Base-by-base conservation (phyloP, 2,797 vertebrate genomes). In the Champsocephalus gunnari region DNA sequence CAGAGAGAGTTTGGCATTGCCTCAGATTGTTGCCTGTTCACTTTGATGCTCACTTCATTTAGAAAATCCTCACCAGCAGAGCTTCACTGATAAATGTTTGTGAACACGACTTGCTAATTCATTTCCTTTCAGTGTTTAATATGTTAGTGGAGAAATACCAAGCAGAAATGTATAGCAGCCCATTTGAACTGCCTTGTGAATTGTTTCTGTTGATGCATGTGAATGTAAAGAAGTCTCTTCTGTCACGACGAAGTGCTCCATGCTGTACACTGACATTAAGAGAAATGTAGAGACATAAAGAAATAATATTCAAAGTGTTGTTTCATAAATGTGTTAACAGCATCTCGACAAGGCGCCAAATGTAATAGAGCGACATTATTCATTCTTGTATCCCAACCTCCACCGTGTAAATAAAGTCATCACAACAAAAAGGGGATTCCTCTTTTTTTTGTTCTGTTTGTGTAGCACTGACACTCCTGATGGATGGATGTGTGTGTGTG, bases 351-450 rank as follows among this genome's bases (percentile, higher is more conserved):
- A 84, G 74, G 49, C 14, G 19, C 67, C 73, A 73, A 67, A 71
- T 78, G 77, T 87, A 80, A 75, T 54, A 3, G 3, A 60, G 55
- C 12, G 0, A 59, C 77, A 63, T 87, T 75, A 82, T 43, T 88
- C 84, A 74, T 78, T 71, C 77, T 77, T 77, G 80, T 88, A 47
- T 70, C 64, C 28, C 43, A 44, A 53, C 82, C 68, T 68, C 80
- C 56, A 12, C 38, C 19, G 1, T 61, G 89, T 91, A 89, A 93
- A 93, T 93, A 94, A 93, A 94, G 84, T 71, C 78, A 62, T 77
- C 71, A 70, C 73, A 59, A 85, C 83, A 76, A 85, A 84, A 86
- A 87, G 73, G 66, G 66, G 71, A 89, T 90, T 88, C 81, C 81
- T 86, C 51, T 80, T 59, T 73, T 81, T 89, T 87, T 88, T 91